Conservation (phyloP, 2,113 vertebrate species). For the Theropithecus gelada region DNA sequence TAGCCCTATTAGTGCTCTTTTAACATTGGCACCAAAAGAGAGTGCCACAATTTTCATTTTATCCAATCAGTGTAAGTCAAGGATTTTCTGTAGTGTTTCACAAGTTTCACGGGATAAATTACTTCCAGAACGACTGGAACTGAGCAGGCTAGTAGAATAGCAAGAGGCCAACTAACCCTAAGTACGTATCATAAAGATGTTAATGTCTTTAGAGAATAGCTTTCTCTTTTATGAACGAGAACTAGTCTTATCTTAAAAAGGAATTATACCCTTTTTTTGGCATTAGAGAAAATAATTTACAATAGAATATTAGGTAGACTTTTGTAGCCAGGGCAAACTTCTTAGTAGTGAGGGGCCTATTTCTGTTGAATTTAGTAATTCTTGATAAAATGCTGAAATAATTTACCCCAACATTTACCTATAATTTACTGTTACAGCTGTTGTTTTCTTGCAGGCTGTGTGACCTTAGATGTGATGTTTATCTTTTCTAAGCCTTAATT, state of each 20-base stretch:
- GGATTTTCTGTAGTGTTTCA: conserved; percentile 18
- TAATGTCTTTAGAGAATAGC: neutral
- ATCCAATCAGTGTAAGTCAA: neutral
- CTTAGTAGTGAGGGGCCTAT: neutral
- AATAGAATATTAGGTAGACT: neutral
- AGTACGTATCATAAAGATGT: conserved; percentile 48
- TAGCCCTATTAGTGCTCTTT: neutral
- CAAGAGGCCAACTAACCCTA: neutral
- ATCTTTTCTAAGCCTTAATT: neutral
- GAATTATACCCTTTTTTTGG: neutral
- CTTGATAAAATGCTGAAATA: conserved; percentile 39
- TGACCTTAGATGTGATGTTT: neutral
- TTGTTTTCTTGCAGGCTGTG: neutral
- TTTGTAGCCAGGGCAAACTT: neutral
- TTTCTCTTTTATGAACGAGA: conserved; percentile 30
- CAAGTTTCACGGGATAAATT: neutral
- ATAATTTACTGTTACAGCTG: neutral
- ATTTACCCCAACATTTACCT: conserved; percentile 13
- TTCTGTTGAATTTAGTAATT: conserved; percentile 15
- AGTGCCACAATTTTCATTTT: conserved; percentile 22
- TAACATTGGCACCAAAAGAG: neutral
- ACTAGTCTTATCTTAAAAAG: neutral
- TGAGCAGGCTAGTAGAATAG: conserved; percentile 11
- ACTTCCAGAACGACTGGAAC: neutral
- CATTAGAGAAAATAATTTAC: neutral